These are phyloP conservation scores for Salminus brasiliensis DNA, from an alignment of 2,113 vertebrate species.

Conservation along the genomic window DNA sequence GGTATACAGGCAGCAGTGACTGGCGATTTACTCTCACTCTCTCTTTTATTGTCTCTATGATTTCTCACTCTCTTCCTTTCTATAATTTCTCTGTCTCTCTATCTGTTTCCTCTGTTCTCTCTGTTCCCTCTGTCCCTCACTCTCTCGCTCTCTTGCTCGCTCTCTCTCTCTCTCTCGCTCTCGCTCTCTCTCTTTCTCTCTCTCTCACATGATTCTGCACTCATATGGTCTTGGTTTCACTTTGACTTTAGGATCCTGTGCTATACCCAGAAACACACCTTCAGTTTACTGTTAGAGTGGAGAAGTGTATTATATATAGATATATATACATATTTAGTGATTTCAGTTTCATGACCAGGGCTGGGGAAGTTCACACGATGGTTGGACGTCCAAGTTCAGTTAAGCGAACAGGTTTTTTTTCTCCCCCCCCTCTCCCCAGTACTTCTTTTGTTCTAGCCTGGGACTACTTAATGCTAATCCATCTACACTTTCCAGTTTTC, in stretches of 20 bases:
- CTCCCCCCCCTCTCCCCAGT: background rate
- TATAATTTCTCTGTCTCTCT: background rate
- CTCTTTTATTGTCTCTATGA: conserved; percentile 62
- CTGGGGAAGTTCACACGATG: background rate
- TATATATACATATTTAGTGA: background rate
- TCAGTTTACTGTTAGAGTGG: background rate
- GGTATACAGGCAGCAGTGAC: conserved; percentile 72
- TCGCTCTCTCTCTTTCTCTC: too few relatives aligned
- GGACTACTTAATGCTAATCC: background rate
- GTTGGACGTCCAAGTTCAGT: background rate
- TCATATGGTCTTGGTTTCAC: conserved; percentile 60
- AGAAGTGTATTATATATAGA: background rate
- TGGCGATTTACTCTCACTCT: conserved; percentile 70
- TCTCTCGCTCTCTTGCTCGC: conserved; percentile 55
- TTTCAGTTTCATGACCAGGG: background rate
- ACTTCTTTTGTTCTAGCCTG: background rate
- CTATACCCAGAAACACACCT: conserved; percentile 10
- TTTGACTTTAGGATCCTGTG: conserved; percentile 27
- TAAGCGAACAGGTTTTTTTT: background rate
- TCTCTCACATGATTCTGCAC: conserved; percentile 57
- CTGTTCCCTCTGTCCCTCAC: conserved; percentile 32
- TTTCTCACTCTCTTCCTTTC: conserved; percentile 46
- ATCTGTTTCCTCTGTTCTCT: too few relatives aligned
- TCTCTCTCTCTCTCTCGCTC: conserved; percentile 49
- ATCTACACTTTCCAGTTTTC: background rate